phyloP scores from a whole-genome alignment of 2,888 invertebrate species.

The Petrophora chlorosata region DNA sequence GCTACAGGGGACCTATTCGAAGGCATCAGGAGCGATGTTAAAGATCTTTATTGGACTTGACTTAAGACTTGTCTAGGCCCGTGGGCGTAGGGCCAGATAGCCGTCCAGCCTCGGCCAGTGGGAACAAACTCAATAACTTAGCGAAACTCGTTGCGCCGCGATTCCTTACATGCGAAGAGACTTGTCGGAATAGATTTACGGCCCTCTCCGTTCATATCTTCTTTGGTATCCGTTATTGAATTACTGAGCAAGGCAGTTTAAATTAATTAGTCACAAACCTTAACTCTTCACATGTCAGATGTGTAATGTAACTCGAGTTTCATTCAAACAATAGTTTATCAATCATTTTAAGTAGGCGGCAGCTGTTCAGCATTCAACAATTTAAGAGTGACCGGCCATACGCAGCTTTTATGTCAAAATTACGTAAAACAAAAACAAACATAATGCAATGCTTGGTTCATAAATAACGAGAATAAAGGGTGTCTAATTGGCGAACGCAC shows the following conservation, averaged over 20 bases:
- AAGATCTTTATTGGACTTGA: conserved; percentile 36
- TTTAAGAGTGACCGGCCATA: conserved; percentile 19
- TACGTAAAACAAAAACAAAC: conserved; percentile 20
- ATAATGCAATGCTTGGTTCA: conserved; percentile 15
- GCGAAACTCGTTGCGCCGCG: conserved; percentile 33
- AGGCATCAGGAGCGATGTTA: conserved; percentile 33
- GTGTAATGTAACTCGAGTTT: conserved; percentile 15
- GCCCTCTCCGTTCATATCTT: not conserved
- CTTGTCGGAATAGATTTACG: conserved; percentile 17
- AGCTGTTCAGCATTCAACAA: conserved; percentile 27
- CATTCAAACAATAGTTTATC: no score
- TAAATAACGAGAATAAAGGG: conserved; percentile 28
- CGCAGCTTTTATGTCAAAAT: conserved; percentile 21
- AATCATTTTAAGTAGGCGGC: no score
- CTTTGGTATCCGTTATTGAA: not conserved
- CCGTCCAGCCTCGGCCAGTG: conserved; percentile 9
- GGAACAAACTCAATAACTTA: conserved; percentile 33
- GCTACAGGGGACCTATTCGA: conserved; percentile 33
- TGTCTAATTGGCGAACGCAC: conserved; percentile 37
- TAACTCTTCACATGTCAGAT: no score
- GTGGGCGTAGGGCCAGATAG: conserved; percentile 47
- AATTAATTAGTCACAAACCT: not conserved
- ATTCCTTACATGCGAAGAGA: conserved; percentile 21
- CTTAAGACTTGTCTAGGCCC: conserved; percentile 43
- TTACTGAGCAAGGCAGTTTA: conserved; percentile 6